Evolutionary conservation across 2,888 invertebrate genomes (phyloP).

Genomic region (Stenolophus ochropezus): DNA sequence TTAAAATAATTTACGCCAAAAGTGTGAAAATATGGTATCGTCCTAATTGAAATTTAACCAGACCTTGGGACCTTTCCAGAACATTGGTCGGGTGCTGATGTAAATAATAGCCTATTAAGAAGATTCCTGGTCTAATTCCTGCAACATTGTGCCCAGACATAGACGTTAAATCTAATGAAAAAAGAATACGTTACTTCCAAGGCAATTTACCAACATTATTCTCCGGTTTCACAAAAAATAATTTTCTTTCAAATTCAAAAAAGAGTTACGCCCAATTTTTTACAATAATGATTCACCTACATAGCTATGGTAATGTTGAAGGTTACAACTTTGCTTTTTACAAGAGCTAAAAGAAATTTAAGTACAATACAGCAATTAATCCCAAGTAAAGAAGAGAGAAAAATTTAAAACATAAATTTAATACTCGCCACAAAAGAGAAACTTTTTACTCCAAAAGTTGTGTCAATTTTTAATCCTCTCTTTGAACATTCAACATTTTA

Average conservation of each 20-base stretch:
- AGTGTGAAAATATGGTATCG: conserved; percentile 44
- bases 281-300: too few species aligned
- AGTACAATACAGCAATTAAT: not conserved
- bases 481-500: not conserved
- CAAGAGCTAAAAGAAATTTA: not conserved
- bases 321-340: not conserved
- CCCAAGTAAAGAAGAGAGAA: not conserved
- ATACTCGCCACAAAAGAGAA: not conserved
- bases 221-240: not conserved
- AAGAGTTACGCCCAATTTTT: not conserved
- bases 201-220: not conserved
- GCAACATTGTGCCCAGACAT: conserved; percentile 16
- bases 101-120: conserved; percentile 56
- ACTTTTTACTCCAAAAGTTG: conserved; percentile 18
- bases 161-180: conserved; percentile 25
- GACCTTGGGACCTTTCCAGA: conserved; percentile 41
- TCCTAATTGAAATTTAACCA: conserved; percentile 54
- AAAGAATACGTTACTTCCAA: not conserved
- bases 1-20: conserved; percentile 48
- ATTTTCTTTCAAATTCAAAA: not conserved
- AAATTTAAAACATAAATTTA: conserved; percentile 6
- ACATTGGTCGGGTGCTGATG: conserved; percentile 20
- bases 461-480: conserved; percentile 8
- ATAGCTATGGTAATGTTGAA: too few species aligned
- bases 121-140: conserved; percentile 41